Conservation (phyloP, 2,113 vertebrate species). For the Etia nguti region DNA sequence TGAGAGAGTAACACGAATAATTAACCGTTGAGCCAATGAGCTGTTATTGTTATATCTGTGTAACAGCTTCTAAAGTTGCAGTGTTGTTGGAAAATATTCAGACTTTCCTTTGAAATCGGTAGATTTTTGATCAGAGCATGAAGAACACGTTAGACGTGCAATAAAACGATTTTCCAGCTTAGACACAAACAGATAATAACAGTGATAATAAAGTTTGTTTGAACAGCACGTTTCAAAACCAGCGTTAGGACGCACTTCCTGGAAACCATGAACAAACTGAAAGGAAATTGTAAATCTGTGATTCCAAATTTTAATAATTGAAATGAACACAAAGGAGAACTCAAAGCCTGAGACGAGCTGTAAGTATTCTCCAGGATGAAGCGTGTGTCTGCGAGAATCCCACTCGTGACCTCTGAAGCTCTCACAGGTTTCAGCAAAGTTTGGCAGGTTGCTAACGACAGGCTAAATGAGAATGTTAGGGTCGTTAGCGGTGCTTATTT, state of each 20-base stretch:
- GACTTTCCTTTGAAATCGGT: not conserved
- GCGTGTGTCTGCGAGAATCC: not conserved
- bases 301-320: not conserved
- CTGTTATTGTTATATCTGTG: not conserved
- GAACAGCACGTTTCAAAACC: fast-evolving
- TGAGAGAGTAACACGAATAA: not conserved
- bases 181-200: not conserved
- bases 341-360: not conserved
- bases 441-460: not conserved
- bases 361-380: not conserved
- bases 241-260: not conserved
- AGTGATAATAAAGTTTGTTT: not conserved
- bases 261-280: not conserved
- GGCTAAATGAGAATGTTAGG: not conserved
- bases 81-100: not conserved
- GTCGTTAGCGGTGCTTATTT: not conserved
- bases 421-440: not conserved
- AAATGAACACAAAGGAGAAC: not conserved
- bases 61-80: not conserved
- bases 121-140: not conserved
- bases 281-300: not conserved
- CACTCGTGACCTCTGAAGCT: not conserved
- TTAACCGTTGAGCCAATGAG: not conserved
- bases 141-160: not conserved
- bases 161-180: not conserved